Evolutionary conservation across 2,888 invertebrate species (phyloP), one percentile per base, ranked within the genome.

Genomic region (Eristalis pertinax): DNA sequence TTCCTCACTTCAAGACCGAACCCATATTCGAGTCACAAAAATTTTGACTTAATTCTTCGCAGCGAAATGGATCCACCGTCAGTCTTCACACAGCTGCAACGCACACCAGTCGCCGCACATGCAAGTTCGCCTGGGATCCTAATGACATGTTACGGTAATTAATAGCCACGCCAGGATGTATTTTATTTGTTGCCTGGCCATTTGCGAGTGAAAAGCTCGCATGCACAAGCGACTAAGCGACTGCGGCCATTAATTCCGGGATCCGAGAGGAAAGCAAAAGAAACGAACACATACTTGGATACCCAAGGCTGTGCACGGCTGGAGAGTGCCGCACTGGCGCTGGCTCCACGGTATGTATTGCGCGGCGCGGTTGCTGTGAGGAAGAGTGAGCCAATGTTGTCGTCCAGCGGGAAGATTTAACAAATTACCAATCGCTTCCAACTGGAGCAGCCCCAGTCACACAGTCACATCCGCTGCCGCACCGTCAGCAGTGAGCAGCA

Each of bases 351-450:
- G 50, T 19, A 50, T 19, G 43, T n/a, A n/a, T 43, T 43, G 43
- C 43, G 13, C n/a, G n/a, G 43, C 43, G 13, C 43, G 1, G 32
- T 32, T 32, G 32, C 38, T 69, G 63, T 50, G 64, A 43, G 29
- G 69, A 26, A 64, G 67, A 75, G 72, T 19, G 63, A 58, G 8
- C 15, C 67, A 68, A 58, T 69, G 78, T 79, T 83, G 86, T 86
- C 83, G 78, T 86, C 60, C 67, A 56, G 63, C 63, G 62, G 75
- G 72, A 83, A 79, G 84, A 78, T 80, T 80, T 87, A 84, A 87
- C 87, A 87, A 87, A 87, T 87, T 87, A 87, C 87, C 87, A 87
- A 87, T 87, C 84, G 87, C 87, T 87, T 80, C 84, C 87, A 87
- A 87, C 87, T 87, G 87, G 84, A 84, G 87, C 84, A 87, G 58